A percentile compares a stretch with the other conserved stretches of the same genome.
phyloP scores from a whole-genome alignment of 2,113 vertebrate genomes.

The Rhabdornis inornatus region DNA sequence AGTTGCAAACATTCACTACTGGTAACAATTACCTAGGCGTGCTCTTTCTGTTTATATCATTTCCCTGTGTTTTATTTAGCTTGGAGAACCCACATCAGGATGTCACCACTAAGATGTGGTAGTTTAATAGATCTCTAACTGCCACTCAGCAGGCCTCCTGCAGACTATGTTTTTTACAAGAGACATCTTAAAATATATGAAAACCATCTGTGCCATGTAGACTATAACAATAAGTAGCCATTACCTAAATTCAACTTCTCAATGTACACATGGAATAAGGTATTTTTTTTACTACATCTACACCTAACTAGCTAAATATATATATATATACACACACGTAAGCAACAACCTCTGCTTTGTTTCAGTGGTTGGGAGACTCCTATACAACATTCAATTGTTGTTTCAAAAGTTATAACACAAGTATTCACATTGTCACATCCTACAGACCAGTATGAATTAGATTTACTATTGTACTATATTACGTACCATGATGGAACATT shows the following conservation, averaged over 20 bases:
- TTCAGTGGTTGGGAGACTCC: not conserved
- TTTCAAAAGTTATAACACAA: not conserved
- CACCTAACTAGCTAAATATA: not conserved
- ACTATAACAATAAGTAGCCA: not conserved
- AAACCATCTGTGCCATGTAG: not conserved
- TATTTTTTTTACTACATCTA: not conserved
- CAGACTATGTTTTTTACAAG: conserved; percentile 45
- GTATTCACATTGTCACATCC: not conserved
- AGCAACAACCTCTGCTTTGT: not conserved
- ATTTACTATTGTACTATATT: not conserved
- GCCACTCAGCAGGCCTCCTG: conserved; percentile 28
- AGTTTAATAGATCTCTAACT: conserved; percentile 63
- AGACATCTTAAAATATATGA: conserved; percentile 65
- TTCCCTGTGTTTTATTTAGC: conserved; percentile 74
- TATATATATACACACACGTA: too few species aligned
- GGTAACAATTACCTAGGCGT: conserved; percentile 74
- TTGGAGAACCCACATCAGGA: conserved; percentile 67
- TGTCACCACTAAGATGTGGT: conserved; percentile 40
- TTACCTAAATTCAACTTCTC: not conserved
- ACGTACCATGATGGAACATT: not conserved
- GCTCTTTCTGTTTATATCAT: conserved; percentile 64
- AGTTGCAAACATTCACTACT: conserved; percentile 55
- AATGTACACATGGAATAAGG: not conserved
- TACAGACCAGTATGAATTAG: not conserved
- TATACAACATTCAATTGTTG: not conserved